Conservation (phyloP, 2,113 vertebrate species). For the Notothenia coriiceps region DNA sequence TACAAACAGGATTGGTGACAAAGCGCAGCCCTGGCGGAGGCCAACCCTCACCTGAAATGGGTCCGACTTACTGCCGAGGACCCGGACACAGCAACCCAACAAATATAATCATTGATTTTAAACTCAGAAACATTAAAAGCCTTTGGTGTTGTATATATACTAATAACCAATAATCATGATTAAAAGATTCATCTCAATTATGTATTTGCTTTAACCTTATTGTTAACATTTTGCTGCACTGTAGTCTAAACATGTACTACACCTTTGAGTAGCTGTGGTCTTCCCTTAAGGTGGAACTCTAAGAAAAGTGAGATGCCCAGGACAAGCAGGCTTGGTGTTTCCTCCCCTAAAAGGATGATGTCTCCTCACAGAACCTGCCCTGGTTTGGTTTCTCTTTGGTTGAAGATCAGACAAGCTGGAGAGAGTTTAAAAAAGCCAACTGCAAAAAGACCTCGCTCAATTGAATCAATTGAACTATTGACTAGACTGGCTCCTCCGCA, state of each 20-base stretch:
- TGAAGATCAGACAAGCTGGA: background rate
- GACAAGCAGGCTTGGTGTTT: background rate
- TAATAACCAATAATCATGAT: background rate
- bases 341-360: background rate
- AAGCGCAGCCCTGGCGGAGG: no score
- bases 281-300: background rate
- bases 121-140: background rate
- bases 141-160: background rate
- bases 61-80: no score
- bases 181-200: background rate
- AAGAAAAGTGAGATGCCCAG: background rate
- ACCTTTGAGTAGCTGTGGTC: slow-evolving; percentile 14
- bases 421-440: slow-evolving; percentile 9
- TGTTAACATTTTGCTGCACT: background rate
- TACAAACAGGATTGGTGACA: no score
- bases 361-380: background rate
- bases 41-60: no score
- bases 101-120: background rate
- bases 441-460: background rate
- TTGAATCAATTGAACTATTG: slow-evolving; percentile 20
- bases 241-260: background rate
- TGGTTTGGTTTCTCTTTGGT: slow-evolving; percentile 3
- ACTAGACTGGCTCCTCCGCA: slow-evolving; percentile 8
- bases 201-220: background rate
- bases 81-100: background rate